These are phyloP conservation scores for Macropis europaea DNA, from an alignment of 2,888 invertebrate species.

Conservation along the genomic window DNA sequence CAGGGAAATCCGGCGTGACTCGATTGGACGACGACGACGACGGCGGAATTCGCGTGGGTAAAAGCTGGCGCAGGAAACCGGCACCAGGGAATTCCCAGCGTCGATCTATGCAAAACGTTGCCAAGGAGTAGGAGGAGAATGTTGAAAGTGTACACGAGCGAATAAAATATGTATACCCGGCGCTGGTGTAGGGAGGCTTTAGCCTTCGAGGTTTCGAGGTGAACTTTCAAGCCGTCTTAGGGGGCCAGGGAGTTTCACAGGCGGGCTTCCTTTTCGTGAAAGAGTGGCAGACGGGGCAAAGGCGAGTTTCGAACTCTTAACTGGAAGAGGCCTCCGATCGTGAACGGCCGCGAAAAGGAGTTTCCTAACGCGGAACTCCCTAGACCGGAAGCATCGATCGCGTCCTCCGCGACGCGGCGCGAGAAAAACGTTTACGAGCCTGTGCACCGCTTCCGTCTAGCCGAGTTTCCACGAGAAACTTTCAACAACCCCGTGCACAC, in stretches of 20 bases:
- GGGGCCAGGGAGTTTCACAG: slow-evolving; percentile 14
- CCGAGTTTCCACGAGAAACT: slow-evolving; percentile 12
- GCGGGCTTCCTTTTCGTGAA: slow-evolving; percentile 7
- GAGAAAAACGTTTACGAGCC: slow-evolving; percentile 35
- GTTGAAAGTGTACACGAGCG: slow-evolving; percentile 13
- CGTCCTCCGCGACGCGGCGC: slow-evolving; percentile 1
- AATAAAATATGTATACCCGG: slow-evolving; percentile 50
- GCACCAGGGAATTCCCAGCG: not conserved
- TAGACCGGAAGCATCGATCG: slow-evolving; percentile 55
- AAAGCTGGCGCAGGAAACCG: not conserved
- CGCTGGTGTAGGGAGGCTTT: slow-evolving; percentile 16
- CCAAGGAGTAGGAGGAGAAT: not conserved
- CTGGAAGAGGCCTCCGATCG: slow-evolving; percentile 51
- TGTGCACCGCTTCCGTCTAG: not conserved
- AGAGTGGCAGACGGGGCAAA: not conserved
- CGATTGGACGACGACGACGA: not conserved
- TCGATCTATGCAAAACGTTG: slow-evolving; percentile 12
- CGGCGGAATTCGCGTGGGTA: too few species aligned
- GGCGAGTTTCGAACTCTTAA: slow-evolving; percentile 57
- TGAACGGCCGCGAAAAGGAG: slow-evolving; percentile 44
- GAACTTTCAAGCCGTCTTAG: slow-evolving; percentile 45
- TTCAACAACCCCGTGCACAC: slow-evolving; percentile 20
- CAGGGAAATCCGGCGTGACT: not conserved
- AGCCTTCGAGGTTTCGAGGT: slow-evolving; percentile 1
- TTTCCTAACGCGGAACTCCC: slow-evolving; percentile 48